Base-by-base conservation (phyloP, 2,797 vertebrate species). In the Dendrocincla fuliginosa region DNA sequence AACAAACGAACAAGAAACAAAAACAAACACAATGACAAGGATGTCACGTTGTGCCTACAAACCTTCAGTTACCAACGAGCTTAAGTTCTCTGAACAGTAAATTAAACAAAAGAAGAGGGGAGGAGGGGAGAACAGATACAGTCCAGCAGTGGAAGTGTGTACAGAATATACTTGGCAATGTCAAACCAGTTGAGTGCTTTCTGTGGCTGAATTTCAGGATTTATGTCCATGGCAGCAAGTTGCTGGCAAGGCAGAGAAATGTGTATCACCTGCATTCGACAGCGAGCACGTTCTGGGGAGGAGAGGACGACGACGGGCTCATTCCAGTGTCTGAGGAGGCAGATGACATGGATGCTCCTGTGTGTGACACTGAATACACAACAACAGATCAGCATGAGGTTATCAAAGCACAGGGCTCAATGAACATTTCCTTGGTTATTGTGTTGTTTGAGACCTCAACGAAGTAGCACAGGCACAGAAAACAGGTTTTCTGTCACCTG, bases 231-330 rank as follows among this genome's bases (percentile, higher is more conserved):
- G 97, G 98, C 98, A 98, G 98, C 98, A 77, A 95, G 94, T 49
- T 97, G 98, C 98, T 98, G 98, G 96, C 95, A 97, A 97, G 97
- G 97, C 97, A 97, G 96, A 97, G 96, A 59, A 95, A 90, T 30
- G 91, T 97, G 94, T 98, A 99, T 99, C 99, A 99, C 99, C 99
- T 99, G 98, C 99, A 99, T 92, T 99, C 99, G 44, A 99, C 99
- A 52, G 99, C 99, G 68, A 99, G 98, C 57, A 99, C 99, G 64
- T 99, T 99, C 97, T 99, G 99, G 57, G 99, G 98, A 84, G 99
- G 99, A 80, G 99, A 99, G 33, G 99, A 98, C 0, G 99, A 99
- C 0, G 99, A 99, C 4, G 99, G 99, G 93, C 99, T 99, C 99
- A 99, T 99, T 44, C 98, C 99, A 5, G 99, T 99, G 98, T 99